These are phyloP conservation scores for Sylvietta virens DNA, from an alignment of 2,113 vertebrate species.

Conservation along the genomic window DNA sequence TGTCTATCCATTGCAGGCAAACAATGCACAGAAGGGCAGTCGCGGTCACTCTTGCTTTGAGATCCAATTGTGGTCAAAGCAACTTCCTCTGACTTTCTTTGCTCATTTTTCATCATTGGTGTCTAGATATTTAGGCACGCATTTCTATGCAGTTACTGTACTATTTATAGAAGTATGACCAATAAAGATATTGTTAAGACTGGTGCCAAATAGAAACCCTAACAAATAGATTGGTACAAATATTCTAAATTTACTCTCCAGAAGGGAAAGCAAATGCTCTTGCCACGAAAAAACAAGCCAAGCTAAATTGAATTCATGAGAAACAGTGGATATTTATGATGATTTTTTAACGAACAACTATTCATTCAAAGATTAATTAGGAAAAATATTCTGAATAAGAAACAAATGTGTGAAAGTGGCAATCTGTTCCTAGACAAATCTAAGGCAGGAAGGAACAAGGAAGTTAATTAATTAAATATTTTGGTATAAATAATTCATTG, in stretches of 20 bases:
- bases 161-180: background rate
- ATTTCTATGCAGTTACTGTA: background rate
- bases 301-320: background rate
- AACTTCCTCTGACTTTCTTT: background rate
- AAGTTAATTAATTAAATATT: background rate
- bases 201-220: background rate
- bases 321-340: background rate
- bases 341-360: background rate
- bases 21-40: background rate
- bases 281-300: background rate
- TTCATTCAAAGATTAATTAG: background rate
- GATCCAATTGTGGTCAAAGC: background rate
- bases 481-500: background rate
- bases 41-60: too few species aligned
- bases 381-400: background rate
- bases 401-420: background rate
- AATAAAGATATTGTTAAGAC: background rate
- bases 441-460: background rate
- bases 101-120: background rate
- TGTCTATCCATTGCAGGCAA: background rate
- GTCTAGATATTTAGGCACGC: background rate
- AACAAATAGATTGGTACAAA: background rate
- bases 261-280: background rate
- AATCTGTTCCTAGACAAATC: slow-evolving; percentile 5
- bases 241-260: background rate